These are phyloP conservation scores for Periophthalmus modestus DNA, from an alignment of 2,113 vertebrate species.

Conservation along the genomic window DNA sequence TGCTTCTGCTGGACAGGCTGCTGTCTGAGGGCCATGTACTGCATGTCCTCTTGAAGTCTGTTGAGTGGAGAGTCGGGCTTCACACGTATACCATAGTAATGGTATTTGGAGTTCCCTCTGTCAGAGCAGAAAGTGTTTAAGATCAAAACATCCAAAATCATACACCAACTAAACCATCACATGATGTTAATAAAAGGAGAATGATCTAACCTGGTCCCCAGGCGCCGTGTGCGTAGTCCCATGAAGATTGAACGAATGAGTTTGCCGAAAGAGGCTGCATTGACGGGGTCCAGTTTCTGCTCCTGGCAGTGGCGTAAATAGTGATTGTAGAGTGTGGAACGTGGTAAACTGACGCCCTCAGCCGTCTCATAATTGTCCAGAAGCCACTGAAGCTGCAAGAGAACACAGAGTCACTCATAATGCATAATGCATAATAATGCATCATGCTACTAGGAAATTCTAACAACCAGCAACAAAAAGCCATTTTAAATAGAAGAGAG, in stretches of 20 bases:
- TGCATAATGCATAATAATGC: conserved; percentile 5
- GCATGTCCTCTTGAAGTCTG: conserved; percentile 93
- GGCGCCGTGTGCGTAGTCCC: conserved; percentile 92
- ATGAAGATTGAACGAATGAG: conserved; percentile 98
- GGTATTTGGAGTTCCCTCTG: conserved; percentile 98
- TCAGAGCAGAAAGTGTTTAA: neutral
- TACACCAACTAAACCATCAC: neutral
- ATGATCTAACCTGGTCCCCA: conserved; percentile 87
- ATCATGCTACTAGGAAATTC: conserved; percentile 22
- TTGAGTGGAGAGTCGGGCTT: conserved; percentile 97
- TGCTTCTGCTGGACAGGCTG: conserved; percentile 95
- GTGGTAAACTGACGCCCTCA: conserved; percentile 93
- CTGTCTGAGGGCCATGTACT: conserved; percentile 97
- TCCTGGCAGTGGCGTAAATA: conserved; percentile 98
- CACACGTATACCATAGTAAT: conserved; percentile 97
- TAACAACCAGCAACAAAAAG: conserved; percentile 34
- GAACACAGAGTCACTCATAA: conserved; percentile 23
- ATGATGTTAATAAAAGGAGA: neutral
- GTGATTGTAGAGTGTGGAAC: conserved; percentile 96
- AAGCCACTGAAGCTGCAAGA: conserved; percentile 92
- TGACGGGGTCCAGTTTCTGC: conserved; percentile 96
- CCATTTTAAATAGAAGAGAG: conserved; percentile 25
- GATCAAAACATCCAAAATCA: neutral
- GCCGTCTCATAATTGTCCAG: conserved; percentile 97
- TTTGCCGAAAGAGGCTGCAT: conserved; percentile 96